phyloP scores from a whole-genome alignment of 1,140 invertebrate genomes.

The Belonocnema kinseyi region DNA sequence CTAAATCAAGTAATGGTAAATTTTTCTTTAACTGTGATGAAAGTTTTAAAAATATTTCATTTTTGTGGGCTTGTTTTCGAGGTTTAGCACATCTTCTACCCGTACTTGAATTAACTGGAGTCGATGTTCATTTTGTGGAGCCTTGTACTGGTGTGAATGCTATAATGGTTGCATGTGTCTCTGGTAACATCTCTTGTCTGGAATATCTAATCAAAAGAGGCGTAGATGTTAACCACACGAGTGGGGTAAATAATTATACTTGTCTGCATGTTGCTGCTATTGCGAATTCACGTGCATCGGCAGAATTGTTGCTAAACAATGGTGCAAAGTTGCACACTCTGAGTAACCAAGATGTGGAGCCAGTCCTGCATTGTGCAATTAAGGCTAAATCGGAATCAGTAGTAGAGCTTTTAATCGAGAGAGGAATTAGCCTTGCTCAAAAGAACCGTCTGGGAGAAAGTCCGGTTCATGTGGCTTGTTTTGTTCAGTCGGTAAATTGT shows the following conservation, averaged over 20 bases:
- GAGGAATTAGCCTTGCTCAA: conserved; percentile 77
- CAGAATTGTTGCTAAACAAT: conserved; percentile 74
- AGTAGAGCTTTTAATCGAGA: conserved; percentile 78
- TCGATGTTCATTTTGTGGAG: conserved; percentile 62
- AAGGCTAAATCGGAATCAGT: conserved; percentile 76
- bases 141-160: conserved; percentile 66
- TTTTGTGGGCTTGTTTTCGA: conserved; percentile 69
- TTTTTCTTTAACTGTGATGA: conserved; percentile 41
- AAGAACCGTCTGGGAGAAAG: conserved; percentile 78
- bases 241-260: conserved; percentile 75
- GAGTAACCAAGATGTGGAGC: conserved; percentile 65
- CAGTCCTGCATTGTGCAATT: conserved; percentile 78
- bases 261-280: conserved; percentile 79
- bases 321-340: conserved; percentile 68
- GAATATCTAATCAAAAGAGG: conserved; percentile 66
- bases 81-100: conserved; percentile 61
- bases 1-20: conserved; percentile 37
- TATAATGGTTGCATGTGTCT: conserved; percentile 62
- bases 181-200: conserved; percentile 64
- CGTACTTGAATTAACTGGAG: conserved; percentile 61
- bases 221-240: conserved; percentile 63
- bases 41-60: conserved; percentile 62
- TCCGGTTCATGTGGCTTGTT: conserved; percentile 79
- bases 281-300: conserved; percentile 75
- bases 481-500: conserved; percentile 76